Evolutionary conservation across 2,888 invertebrate species (phyloP).

Genomic region (Hypselothyrea guttata): DNA sequence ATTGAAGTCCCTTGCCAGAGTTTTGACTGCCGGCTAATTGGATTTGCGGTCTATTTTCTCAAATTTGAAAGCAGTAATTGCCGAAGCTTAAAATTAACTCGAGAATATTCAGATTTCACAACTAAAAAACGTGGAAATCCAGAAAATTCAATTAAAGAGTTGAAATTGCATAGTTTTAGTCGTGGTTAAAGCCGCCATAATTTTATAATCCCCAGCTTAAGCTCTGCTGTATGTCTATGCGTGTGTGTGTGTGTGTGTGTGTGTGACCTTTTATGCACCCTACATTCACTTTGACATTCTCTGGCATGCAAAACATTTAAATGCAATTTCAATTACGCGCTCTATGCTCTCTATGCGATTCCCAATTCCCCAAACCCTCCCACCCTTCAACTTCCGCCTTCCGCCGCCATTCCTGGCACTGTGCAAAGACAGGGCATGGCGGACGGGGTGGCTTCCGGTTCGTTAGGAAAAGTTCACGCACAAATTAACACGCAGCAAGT

Average conservation of each 20-base stretch:
- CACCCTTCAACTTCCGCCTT: not conserved
- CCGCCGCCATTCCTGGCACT: not conserved
- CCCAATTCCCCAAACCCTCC: constrained; percentile 15
- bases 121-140: too few species aligned
- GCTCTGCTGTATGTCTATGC: not conserved
- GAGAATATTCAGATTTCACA: not conserved
- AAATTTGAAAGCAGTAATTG: constrained; percentile 6
- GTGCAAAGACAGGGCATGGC: not conserved
- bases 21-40: constrained; percentile 50
- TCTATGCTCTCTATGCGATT: constrained; percentile 31
- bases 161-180: too few species aligned
- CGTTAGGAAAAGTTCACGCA: constrained; percentile 70
- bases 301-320: constrained; percentile 56
- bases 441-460: constrained; percentile 54
- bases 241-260: not conserved
- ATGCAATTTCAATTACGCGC: constrained; percentile 65
- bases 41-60: constrained; percentile 28
- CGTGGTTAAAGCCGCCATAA: constrained; percentile 6
- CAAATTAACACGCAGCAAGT: constrained; percentile 68
- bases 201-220: constrained; percentile 3
- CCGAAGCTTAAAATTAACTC: too few species aligned
- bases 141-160: too few species aligned
- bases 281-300: constrained; percentile 47
- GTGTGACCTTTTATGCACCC: constrained; percentile 19
- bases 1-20: constrained; percentile 41